These are phyloP conservation scores for Xanthia togata DNA, from an alignment of 2,888 invertebrate species.

Conservation along the genomic window DNA sequence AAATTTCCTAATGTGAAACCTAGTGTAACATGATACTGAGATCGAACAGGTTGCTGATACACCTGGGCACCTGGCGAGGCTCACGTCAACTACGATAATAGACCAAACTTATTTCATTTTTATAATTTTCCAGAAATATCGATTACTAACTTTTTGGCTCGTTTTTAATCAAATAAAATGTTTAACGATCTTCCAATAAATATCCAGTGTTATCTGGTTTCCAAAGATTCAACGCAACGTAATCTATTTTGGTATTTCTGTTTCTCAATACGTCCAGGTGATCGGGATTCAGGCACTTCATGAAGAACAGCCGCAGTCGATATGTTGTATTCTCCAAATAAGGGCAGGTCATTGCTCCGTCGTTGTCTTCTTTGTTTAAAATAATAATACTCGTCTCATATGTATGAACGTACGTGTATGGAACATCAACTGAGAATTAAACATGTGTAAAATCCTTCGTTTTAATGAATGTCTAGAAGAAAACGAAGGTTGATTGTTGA, in stretches of 20 bases:
- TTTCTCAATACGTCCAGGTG: slow-evolving; percentile 38
- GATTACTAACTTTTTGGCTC: slow-evolving; percentile 66
- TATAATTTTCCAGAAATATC: slow-evolving; percentile 79
- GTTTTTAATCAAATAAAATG: slow-evolving; percentile 37
- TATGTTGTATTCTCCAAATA: slow-evolving; percentile 84
- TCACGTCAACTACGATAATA: slow-evolving; percentile 84
- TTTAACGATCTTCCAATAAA: slow-evolving; percentile 18
- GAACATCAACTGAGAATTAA: slow-evolving; percentile 80
- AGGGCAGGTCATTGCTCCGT: slow-evolving; percentile 86
- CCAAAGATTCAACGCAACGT: slow-evolving; percentile 5
- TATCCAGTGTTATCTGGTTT: slow-evolving; percentile 34
- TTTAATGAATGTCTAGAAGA: slow-evolving; percentile 68
- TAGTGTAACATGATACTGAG: slow-evolving; percentile 86
- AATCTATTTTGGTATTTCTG: slow-evolving; percentile 10
- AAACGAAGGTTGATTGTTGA: slow-evolving; percentile 53
- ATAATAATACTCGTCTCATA: slow-evolving; percentile 81
- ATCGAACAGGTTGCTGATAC: slow-evolving; percentile 83
- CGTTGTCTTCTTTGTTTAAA: slow-evolving; percentile 84
- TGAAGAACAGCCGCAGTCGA: slow-evolving; percentile 69
- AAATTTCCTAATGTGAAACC: slow-evolving; percentile 90
- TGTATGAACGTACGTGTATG: slow-evolving; percentile 79
- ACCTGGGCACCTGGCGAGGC: slow-evolving; percentile 86
- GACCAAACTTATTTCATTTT: slow-evolving; percentile 80
- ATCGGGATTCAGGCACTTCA: slow-evolving; percentile 61
- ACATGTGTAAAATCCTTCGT: slow-evolving; percentile 76